A percentile compares a stretch with the other conserved stretches of the same genome.
Evolutionary conservation across 2,113 vertebrate genomes (phyloP).

Genomic region (Anoplopoma fimbria): DNA sequence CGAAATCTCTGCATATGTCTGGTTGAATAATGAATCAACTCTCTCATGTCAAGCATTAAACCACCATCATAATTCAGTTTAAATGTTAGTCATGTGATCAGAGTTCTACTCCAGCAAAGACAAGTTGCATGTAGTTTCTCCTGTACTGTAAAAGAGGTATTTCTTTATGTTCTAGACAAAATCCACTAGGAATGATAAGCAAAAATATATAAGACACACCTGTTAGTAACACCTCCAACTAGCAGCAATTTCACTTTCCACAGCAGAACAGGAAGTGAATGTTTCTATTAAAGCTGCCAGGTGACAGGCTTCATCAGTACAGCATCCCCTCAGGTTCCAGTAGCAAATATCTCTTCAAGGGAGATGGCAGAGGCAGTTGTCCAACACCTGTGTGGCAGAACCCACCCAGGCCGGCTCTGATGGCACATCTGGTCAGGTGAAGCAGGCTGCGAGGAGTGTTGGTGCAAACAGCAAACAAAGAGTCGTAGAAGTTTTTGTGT

Average conservation of each 20-base stretch:
- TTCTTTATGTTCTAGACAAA: background rate
- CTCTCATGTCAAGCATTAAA: background rate
- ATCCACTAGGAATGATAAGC: conserved; percentile 4
- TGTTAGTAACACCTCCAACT: background rate
- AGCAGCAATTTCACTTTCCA: background rate
- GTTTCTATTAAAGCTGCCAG: background rate
- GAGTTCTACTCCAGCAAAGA: background rate
- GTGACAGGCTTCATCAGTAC: conserved; percentile 68
- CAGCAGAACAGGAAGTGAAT: background rate
- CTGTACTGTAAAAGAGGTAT: background rate
- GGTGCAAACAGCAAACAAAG: conserved; percentile 89
- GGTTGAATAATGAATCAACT: background rate
- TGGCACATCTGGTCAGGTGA: conserved; percentile 90
- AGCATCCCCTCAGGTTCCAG: conserved; percentile 93
- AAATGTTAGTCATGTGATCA: background rate
- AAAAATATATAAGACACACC: background rate
- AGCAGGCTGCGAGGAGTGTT: conserved; percentile 91
- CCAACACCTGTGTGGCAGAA: conserved; percentile 85
- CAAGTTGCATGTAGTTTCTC: background rate
- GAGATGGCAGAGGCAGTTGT: conserved; percentile 86
- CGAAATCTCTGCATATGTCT: background rate
- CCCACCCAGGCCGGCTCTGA: conserved; percentile 81
- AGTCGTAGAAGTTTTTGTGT: conserved; percentile 91
- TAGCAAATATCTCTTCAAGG: conserved; percentile 91
- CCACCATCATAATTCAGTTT: background rate